Evolutionary conservation across 2,113 vertebrate species (phyloP), one percentile per base, ranked within the genome.

Genomic region (Promerops cafer): DNA sequence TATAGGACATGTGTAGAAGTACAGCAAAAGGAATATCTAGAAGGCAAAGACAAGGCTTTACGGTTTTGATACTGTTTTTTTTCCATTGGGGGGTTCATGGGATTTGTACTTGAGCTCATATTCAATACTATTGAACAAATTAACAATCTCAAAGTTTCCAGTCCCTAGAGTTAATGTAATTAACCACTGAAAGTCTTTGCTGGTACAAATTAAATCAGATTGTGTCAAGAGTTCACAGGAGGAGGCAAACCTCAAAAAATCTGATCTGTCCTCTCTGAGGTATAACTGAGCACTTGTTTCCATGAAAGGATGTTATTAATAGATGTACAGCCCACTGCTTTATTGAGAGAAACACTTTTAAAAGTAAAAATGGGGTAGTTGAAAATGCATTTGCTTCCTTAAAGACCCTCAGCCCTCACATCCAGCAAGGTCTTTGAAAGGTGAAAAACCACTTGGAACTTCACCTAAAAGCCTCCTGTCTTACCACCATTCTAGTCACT

Each of bases 371-470:
- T 9, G 40, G 22, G 60, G 42, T 61, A 75, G 42, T 30, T 66
- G 23, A 68, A 79, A 92, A 94, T 3, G 3, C 53, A 81, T 50
- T 56, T 23, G 5, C 33, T 87, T 81, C 84, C n/a, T 23, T 61
- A 84, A 63, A 56, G 59, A 95, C 44, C 40, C 57, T 68, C 15
- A 76, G 39, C 53, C 50, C 84, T 89, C 5, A 3, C 52, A 66
- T 74, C 40, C 39, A 28, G 53, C 33, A 37, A 83, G 17, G 47
- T 47, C 37, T 35, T n/a, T 18, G 80, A 94, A 83, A 96, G 2
- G 8, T 22, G 37, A 86, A 96, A 94, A 96, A 42, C 4, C 49
- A 83, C 54, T 65, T 83, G 35, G 57, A 94, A 64, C 7, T 12
- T 31, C 17, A 7, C 57, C 83, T 78, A 60, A 87, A 95, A 80